Evolutionary conservation across 2,888 invertebrate species (phyloP).

Genomic region (Criorhina ranunculi): DNA sequence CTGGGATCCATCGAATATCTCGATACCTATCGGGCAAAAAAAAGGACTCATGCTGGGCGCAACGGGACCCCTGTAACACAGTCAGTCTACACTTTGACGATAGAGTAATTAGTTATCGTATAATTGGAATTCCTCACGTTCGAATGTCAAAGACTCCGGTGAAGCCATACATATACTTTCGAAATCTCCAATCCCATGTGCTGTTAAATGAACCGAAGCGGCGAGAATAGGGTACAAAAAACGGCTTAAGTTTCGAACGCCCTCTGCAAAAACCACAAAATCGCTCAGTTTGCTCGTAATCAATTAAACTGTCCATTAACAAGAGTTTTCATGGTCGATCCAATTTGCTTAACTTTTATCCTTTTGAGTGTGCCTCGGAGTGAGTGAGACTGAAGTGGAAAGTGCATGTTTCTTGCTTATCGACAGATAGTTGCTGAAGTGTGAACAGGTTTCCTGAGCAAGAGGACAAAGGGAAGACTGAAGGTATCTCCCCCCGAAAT

Average conservation of each 20-base stretch:
- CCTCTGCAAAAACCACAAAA: slow-evolving; percentile 55
- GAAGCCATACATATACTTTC: slow-evolving; percentile 12
- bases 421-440: slow-evolving; percentile 36
- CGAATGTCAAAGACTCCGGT: slow-evolving; percentile 49
- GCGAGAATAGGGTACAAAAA: slow-evolving; percentile 27
- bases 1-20: slow-evolving; percentile 26
- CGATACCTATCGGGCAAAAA: slow-evolving; percentile 39
- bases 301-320: slow-evolving; percentile 75
- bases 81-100: slow-evolving; percentile 54
- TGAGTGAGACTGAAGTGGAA: neutral
- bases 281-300: slow-evolving; percentile 64
- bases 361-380: slow-evolving; percentile 20
- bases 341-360: slow-evolving; percentile 71
- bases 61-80: slow-evolving; percentile 27
- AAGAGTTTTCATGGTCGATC: slow-evolving; percentile 67
- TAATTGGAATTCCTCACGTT: slow-evolving; percentile 73
- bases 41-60: slow-evolving; percentile 32
- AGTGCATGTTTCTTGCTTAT: slow-evolving; percentile 27
- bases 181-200: slow-evolving; percentile 31
- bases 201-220: slow-evolving; percentile 59
- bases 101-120: slow-evolving; percentile 73
- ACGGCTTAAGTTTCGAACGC: slow-evolving; percentile 50
- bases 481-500: neutral
- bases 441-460: slow-evolving; percentile 5
- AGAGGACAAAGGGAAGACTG: neutral